Percentiles rank a stretch among this genome's conserved stretches.
These are phyloP conservation scores for Epirrita christyi DNA, from an alignment of 2,888 invertebrate genomes.

Conservation along the genomic window DNA sequence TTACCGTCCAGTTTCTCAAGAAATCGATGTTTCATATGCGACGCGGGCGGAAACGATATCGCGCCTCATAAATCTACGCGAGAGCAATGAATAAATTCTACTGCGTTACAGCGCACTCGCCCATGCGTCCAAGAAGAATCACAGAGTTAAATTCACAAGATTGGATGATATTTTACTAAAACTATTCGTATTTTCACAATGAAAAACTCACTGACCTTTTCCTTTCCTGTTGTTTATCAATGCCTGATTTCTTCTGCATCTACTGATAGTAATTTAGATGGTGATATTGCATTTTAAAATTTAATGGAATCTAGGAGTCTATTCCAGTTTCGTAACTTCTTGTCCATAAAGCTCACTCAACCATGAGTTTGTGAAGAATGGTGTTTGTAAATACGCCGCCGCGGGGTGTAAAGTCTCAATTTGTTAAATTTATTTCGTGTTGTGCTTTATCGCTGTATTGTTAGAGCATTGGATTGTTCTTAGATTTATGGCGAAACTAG, in stretches of 20 bases:
- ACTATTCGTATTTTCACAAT: no score
- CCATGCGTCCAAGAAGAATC: conserved; percentile 23
- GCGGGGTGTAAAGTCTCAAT: conserved; percentile 51
- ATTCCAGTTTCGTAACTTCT: conserved; percentile 9
- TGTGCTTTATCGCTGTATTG: conserved; percentile 31
- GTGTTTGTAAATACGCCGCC: conserved; percentile 50
- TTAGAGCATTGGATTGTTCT: conserved; percentile 28
- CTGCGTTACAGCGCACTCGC: conserved; percentile 34
- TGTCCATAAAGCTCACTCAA: conserved; percentile 22
- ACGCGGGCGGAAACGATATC: conserved; percentile 49
- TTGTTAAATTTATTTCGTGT: conserved; percentile 42
- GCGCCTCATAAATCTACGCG: conserved; percentile 53
- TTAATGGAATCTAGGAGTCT: neutral
- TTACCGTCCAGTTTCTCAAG: conserved; percentile 34
- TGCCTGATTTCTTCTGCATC: neutral
- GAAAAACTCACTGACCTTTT: conserved; percentile 1
- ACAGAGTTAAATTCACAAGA: conserved; percentile 15
- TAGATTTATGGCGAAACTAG: conserved; percentile 27
- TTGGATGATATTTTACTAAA: neutral
- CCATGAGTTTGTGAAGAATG: conserved; percentile 39
- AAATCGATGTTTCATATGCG: conserved; percentile 47
- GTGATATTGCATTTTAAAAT: no score
- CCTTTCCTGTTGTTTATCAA: neutral
- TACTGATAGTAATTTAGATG: neutral
- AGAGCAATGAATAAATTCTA: conserved; percentile 55